Conservation (phyloP, 64 coral and sea anemone species). For the Pocillopora verrucosa region DNA sequence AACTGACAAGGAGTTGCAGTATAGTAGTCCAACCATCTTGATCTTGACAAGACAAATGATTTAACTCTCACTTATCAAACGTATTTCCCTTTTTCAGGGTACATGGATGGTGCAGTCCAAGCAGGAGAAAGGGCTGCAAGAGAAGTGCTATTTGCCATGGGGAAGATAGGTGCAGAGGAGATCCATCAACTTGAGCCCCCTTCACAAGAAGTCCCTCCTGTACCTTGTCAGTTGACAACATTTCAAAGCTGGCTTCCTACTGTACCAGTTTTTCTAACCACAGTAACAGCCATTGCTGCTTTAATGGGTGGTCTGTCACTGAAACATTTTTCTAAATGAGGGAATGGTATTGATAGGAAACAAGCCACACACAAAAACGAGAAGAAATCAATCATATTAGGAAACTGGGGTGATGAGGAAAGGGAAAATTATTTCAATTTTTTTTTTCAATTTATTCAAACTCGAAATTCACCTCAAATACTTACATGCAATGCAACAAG, state of each 20-base stretch:
- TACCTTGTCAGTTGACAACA: constrained; percentile 60
- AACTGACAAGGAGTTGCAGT: too few species aligned
- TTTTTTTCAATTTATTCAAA: too few species aligned
- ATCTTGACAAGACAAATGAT: too few species aligned
- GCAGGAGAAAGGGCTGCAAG: constrained; percentile 91
- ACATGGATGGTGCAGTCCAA: constrained; percentile 95
- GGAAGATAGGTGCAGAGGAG: constrained; percentile 66
- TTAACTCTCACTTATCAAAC: neutral
- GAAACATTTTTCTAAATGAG: constrained; percentile 19
- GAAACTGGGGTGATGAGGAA: too few species aligned
- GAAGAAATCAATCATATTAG: too few species aligned
- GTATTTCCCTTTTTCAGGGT: constrained; percentile 44
- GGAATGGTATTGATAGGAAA: neutral
- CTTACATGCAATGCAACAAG: too few species aligned
- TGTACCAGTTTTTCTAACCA: constrained; percentile 59
- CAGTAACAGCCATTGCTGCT: constrained; percentile 21
- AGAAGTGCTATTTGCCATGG: constrained; percentile 80
- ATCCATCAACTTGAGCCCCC: constrained; percentile 78
- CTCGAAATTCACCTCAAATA: too few species aligned
- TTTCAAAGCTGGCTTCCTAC: constrained; percentile 77
- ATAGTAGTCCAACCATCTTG: too few species aligned
- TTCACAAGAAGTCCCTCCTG: constrained; percentile 80
- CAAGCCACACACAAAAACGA: neutral
- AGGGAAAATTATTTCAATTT: too few species aligned
- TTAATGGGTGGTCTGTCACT: constrained; percentile 26